Conservation (phyloP, 2,888 invertebrate species). For the Apotomis betuletana region DNA sequence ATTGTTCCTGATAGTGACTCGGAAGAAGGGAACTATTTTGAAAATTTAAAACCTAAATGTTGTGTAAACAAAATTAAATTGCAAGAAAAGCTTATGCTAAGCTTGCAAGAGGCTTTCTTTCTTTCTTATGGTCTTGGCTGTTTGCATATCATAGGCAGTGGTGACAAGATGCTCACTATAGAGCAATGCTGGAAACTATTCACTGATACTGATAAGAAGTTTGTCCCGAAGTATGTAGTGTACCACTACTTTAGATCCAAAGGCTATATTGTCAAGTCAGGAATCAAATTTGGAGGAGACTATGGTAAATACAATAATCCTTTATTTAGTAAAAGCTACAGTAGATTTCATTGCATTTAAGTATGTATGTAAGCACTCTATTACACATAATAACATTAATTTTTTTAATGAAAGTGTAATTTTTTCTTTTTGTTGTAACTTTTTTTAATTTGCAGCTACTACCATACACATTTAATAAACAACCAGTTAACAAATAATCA, state of each 20-base stretch:
- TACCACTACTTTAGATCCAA: slow-evolving; percentile 94
- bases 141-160: slow-evolving; percentile 83
- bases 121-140: slow-evolving; percentile 86
- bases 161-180: slow-evolving; percentile 77
- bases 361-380: too few species aligned
- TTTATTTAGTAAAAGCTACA: neutral
- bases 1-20: slow-evolving; percentile 87
- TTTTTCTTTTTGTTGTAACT: too few species aligned
- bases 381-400: too few species aligned
- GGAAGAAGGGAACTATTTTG: slow-evolving; percentile 85
- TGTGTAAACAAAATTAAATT: slow-evolving; percentile 84
- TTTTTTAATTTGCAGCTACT: too few species aligned
- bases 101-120: slow-evolving; percentile 91
- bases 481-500: too few species aligned
- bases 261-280: slow-evolving; percentile 95
- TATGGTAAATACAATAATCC: slow-evolving; percentile 85
- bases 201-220: slow-evolving; percentile 81
- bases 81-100: slow-evolving; percentile 86
- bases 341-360: too few species aligned
- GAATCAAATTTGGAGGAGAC: slow-evolving; percentile 94
- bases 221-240: slow-evolving; percentile 88
- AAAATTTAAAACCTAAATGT: slow-evolving; percentile 83
- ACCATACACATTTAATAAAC: too few species aligned
- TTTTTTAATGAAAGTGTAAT: too few species aligned
- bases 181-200: slow-evolving; percentile 85